Base-by-base conservation (phyloP, 1,140 invertebrate species). In the Catajapyx aquilonaris region DNA sequence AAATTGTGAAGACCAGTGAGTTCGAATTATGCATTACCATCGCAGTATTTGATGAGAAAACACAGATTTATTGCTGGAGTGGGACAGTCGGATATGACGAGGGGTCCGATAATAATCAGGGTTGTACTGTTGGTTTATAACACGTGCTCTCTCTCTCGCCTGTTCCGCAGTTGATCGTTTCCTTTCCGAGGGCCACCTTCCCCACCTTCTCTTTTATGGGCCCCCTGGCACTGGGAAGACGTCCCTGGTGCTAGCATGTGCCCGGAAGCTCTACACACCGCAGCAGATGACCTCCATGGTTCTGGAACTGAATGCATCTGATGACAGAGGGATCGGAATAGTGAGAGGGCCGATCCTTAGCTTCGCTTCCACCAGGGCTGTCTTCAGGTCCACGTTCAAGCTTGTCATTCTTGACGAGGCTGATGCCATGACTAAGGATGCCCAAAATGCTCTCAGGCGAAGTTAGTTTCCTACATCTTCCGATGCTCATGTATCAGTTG, bases 401-500 rank as follows among this genome's bases (percentile, higher is more conserved):
- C 62, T 99, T 10, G 86, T 99, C 31, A 97, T 99, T 46, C 59
- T 99, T 9, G 95, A 99, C 71, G 95, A 99, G 69, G 94, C 94
- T 7, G 95, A 99, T 71, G 88, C 94, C 2, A 99, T 99, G 95
- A 99, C 95, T 2, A 85, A 88, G 54, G 93, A 98, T 74, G 95
- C 95, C 3, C 95, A 99, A 59, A 97, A 96, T 73, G 93, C 94
- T 20, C 62, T 98, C 2, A 68, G 93, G 47, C 75, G 94, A 73
- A 88, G 85, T 88, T 66, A 69, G 64, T 56, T n/a, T 28, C 13
- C 13, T 28, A 28, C 13, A 28, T 28, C 13, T 13, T 28, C 23
- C 23, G 7, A 28, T 13, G 13, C 7, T 28, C 7, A 9, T 28
- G 7, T 28, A 13, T 28, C 7, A 7, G 13, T 7, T 28, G 13